Evolutionary conservation across 2,888 invertebrate genomes (phyloP).

Genomic region (Zele albiditarsus): DNA sequence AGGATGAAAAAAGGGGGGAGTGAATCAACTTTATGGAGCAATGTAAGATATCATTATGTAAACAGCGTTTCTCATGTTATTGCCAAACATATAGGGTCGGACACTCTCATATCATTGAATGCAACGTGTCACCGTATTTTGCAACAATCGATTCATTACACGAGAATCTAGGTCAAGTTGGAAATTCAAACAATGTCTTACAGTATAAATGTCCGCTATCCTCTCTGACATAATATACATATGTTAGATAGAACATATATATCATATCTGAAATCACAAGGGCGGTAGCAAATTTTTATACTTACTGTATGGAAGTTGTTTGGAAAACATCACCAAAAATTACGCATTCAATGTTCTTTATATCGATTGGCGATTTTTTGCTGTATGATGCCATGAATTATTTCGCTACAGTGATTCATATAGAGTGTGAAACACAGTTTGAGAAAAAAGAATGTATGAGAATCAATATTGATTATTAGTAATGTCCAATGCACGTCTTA

Average conservation of each 20-base stretch:
- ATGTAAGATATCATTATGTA: too few relatives aligned
- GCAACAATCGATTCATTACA: not conserved
- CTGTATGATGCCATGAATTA: not conserved
- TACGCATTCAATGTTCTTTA: not conserved
- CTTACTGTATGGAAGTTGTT: too few relatives aligned
- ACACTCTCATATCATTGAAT: too few relatives aligned
- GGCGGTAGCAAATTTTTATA: not conserved
- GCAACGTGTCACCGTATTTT: not conserved
- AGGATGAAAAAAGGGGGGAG: too few relatives aligned
- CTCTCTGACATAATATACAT: not conserved
- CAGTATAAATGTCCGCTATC: not conserved
- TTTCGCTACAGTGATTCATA: not conserved
- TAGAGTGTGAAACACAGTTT: not conserved
- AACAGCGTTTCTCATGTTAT: too few relatives aligned
- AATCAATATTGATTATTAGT: not conserved
- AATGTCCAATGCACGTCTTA: not conserved
- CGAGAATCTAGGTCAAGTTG: not conserved
- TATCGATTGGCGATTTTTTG: slow-evolving; percentile 11
- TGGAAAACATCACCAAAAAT: not conserved
- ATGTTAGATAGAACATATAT: not conserved
- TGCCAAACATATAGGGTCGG: too few relatives aligned
- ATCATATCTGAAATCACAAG: not conserved
- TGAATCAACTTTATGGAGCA: too few relatives aligned
- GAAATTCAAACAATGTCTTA: not conserved
- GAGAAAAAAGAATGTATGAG: not conserved